Base-by-base conservation (phyloP, 1,140 invertebrate genomes). In the Tetramorium simillimum region DNA sequence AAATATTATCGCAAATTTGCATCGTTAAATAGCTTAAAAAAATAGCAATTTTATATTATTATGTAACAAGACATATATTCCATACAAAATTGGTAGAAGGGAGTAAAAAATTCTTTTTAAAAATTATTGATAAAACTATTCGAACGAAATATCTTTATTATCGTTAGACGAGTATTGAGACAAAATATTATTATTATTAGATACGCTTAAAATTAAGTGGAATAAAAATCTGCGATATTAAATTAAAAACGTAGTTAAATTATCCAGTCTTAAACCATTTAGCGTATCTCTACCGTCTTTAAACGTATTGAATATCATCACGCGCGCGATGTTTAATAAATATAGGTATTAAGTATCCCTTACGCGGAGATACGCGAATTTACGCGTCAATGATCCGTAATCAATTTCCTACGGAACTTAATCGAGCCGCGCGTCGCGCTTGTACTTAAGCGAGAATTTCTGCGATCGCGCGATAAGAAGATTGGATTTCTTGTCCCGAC, bases 391-490 rank as follows among this genome's bases (percentile, higher is more conserved):
- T 33, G 49, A 72, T 81, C 10, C 0, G 18, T 18, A 46, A 75
- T 75, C 53, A 84, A 60, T 75, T 75, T 75, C 56, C 24, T 43
- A 33, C 40, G n/a, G 43, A 82, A 56, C 58, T 81, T 70, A 67
- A 82, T 72, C 65, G 49, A 46, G 10, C 43, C 49, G 16, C 65
- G 18, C 16, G 33, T 43, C 46, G n/a, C 18, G 53, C 9, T n/a
- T 9, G 58, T 37, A 28, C 53, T n/a, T 10, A 82, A 82, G 73
- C 24, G 37, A 73, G 53, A 73, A 82, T 72, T 60, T 46, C 18
- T 56, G 33, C 51, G 80, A 80, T 82, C 65, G 37, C 40, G 53
- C 40, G 69, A 73, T 84, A 73, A 81, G 78, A 84, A 73, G 69
- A 49, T 84, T 73, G 80, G 24, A 84, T 62, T 84, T 84, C 69